Conservation (phyloP, 2,888 invertebrate genomes). For the Cyclophora punctaria region DNA sequence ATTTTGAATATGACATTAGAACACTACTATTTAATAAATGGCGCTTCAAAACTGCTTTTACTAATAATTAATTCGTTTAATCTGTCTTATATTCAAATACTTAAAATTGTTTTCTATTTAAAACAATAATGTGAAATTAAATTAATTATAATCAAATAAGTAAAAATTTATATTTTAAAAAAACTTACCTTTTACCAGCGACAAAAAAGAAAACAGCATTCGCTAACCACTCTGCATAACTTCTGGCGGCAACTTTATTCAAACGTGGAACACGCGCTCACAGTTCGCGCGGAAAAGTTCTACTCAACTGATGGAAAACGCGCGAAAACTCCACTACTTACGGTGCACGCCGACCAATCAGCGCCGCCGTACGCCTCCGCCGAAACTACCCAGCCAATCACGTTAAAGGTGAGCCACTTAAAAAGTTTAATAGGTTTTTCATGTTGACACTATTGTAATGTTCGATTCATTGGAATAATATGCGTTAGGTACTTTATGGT, state of each 20-base stretch:
- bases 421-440: conserved; percentile 68
- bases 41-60: too few relatives aligned
- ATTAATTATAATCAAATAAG: neutral
- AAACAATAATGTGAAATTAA: neutral
- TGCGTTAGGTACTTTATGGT: neutral
- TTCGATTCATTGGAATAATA: conserved; percentile 29
- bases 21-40: too few relatives aligned
- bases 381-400: conserved; percentile 41
- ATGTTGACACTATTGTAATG: conserved; percentile 47
- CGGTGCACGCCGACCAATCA: conserved; percentile 47
- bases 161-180: neutral
- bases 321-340: conserved; percentile 67
- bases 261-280: conserved; percentile 17
- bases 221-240: conserved; percentile 46
- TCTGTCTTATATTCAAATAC: too few relatives aligned
- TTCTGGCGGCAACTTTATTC: conserved; percentile 32
- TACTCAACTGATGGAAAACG: conserved; percentile 58
- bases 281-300: conserved; percentile 49
- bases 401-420: conserved; percentile 51
- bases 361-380: conserved; percentile 50
- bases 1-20: too few relatives aligned
- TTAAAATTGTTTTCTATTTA: too few relatives aligned
- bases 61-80: too few relatives aligned
- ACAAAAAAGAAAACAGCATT: conserved; percentile 15
- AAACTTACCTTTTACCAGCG: conserved; percentile 31